Evolutionary conservation across 2,888 invertebrate species (phyloP).

Genomic region (Drosophila anomalata): DNA sequence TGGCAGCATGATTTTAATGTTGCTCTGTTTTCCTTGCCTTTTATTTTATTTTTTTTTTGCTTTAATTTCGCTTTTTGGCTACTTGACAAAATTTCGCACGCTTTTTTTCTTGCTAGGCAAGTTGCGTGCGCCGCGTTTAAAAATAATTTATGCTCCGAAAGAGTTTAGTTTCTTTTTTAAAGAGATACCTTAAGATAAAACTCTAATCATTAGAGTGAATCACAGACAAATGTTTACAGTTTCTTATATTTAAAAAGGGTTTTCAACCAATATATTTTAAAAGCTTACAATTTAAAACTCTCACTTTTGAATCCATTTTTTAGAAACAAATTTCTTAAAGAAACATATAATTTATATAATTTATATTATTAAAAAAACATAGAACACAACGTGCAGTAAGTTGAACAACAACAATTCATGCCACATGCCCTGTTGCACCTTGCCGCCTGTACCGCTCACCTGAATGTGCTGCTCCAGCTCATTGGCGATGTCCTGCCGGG

Average conservation of each 20-base stretch:
- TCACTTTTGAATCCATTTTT: too few species aligned
- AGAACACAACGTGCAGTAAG: conserved; percentile 33
- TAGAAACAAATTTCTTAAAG: too few species aligned
- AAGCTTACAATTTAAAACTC: too few species aligned
- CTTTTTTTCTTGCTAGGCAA: conserved; percentile 21
- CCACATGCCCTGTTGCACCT: conserved; percentile 9
- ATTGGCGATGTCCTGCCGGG: conserved; percentile 88
- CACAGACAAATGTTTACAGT: conserved; percentile 23
- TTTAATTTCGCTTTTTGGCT: conserved; percentile 52
- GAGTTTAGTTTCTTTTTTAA: conserved; percentile 7
- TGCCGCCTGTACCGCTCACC: conserved; percentile 84
- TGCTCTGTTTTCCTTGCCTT: conserved; percentile 21
- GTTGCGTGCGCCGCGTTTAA: conserved; percentile 29
- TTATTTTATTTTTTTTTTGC: neutral
- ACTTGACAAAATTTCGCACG: conserved; percentile 52
- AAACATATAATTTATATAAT: neutral
- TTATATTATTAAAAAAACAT: neutral
- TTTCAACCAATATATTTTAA: too few species aligned
- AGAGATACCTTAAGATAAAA: conserved; percentile 17
- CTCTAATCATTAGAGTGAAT: conserved; percentile 49
- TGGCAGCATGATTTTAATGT: conserved; percentile 38
- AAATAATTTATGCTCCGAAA: conserved; percentile 44
- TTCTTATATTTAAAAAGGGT: neutral
- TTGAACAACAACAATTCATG: conserved; percentile 9
- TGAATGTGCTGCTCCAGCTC: conserved; percentile 90